Percentiles rank a stretch among this genome's conserved stretches.
These are phyloP conservation scores for Oncorhynchus tshawytscha DNA, from an alignment of 2,113 vertebrate species.

Conservation along the genomic window DNA sequence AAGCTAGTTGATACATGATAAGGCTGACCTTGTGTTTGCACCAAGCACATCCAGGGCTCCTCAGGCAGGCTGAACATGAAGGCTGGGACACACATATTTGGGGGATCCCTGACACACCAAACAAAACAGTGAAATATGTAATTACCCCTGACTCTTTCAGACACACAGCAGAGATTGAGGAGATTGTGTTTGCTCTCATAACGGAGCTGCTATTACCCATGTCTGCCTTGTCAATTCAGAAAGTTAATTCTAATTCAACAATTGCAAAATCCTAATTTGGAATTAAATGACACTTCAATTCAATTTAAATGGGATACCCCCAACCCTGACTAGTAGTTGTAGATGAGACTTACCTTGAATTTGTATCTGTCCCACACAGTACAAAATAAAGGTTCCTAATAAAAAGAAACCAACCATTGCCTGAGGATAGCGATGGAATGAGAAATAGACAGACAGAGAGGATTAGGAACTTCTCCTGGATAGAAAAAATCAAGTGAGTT, in stretches of 20 bases:
- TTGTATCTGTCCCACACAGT: not conserved
- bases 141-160: not conserved
- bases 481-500: not conserved
- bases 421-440: not conserved
- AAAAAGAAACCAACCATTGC: not conserved
- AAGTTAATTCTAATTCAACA: too few relatives aligned
- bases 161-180: not conserved
- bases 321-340: not conserved
- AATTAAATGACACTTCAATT: too few relatives aligned
- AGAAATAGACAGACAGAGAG: not conserved
- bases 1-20: too few relatives aligned
- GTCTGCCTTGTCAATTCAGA: too few relatives aligned
- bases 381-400: conserved; percentile 8
- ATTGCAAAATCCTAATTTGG: too few relatives aligned
- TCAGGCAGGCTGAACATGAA: conserved; percentile 48
- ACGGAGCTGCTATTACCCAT: too few relatives aligned
- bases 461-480: not conserved
- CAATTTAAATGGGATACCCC: not conserved
- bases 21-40: conserved; percentile 44
- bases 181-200: too few relatives aligned
- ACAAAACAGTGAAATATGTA: not conserved
- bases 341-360: conserved; percentile 19
- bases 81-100: conserved; percentile 33
- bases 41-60: conserved; percentile 52
- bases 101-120: conserved; percentile 2